Conservation (phyloP, 2,888 invertebrate genomes). For the Dinocampus coccinellae region DNA sequence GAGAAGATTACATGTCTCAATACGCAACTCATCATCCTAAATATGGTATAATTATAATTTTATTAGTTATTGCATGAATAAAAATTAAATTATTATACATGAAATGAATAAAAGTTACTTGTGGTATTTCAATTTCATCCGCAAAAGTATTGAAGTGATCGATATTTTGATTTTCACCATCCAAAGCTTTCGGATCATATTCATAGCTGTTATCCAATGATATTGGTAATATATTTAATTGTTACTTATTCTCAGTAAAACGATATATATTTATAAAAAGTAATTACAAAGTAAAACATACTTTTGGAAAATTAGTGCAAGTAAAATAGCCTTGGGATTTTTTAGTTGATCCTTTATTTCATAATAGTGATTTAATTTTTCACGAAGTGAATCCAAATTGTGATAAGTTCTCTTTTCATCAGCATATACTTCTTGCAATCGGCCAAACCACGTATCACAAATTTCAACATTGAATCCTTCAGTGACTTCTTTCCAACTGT, state of each 20-base stretch:
- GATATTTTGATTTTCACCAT: conserved; percentile 72
- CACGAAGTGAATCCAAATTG: conserved; percentile 69
- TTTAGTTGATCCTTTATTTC: conserved; percentile 68
- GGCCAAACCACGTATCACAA: conserved; percentile 66
- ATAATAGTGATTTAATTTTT: conserved; percentile 69
- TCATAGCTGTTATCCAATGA: conserved; percentile 68
- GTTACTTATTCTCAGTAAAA: too few species aligned
- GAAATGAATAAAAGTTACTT: conserved; percentile 59
- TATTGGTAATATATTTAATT: not conserved
- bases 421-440: conserved; percentile 66
- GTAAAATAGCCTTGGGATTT: conserved; percentile 69
- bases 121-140: conserved; percentile 69
- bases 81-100: not conserved
- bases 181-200: conserved; percentile 73
- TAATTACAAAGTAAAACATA: conserved; percentile 67
- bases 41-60: conserved; percentile 21
- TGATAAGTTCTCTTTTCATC: conserved; percentile 71
- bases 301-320: conserved; percentile 74
- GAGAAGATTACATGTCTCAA: conserved; percentile 70
- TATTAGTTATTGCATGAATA: too few species aligned
- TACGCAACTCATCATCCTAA: conserved; percentile 67
- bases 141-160: conserved; percentile 72
- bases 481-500: conserved; percentile 67
- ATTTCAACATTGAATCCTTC: conserved; percentile 58
- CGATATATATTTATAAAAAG: too few species aligned